phyloP scores from a whole-genome alignment of 2,797 vertebrate genomes.

The Cercopithecus mitis region DNA sequence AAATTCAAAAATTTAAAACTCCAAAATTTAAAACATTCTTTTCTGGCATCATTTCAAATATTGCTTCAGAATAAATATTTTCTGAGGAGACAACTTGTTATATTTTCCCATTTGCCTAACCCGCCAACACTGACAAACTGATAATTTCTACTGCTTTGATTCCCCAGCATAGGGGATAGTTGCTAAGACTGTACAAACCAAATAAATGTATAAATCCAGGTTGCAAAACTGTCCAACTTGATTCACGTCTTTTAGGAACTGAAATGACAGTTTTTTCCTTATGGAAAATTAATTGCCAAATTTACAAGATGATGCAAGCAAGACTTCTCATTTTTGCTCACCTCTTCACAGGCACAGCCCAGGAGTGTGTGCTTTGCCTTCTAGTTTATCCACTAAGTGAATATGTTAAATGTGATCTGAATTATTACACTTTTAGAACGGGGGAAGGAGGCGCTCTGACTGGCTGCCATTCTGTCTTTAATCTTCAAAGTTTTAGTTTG shows the following conservation, averaged over 20 bases:
- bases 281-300: not conserved
- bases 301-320: not conserved
- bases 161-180: not conserved
- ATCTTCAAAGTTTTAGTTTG: not conserved
- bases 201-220: not conserved
- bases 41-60: not conserved
- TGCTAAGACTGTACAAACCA: not conserved
- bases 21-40: not conserved
- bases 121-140: not conserved
- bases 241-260: not conserved
- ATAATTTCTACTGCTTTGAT: not conserved
- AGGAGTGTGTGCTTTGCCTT: not conserved
- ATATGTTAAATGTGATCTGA: not conserved
- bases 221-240: not conserved
- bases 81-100: not conserved
- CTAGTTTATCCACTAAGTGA: not conserved
- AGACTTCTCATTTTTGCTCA: not conserved
- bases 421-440: not conserved
- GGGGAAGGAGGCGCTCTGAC: not conserved
- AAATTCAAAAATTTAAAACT: not conserved
- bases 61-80: constrained; percentile 4
- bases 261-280: not conserved
- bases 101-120: not conserved
- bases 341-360: not conserved
- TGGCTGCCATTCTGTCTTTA: not conserved